These are phyloP conservation scores for Leptodirus hochenwartii DNA, from an alignment of 2,888 invertebrate species.

Conservation along the genomic window DNA sequence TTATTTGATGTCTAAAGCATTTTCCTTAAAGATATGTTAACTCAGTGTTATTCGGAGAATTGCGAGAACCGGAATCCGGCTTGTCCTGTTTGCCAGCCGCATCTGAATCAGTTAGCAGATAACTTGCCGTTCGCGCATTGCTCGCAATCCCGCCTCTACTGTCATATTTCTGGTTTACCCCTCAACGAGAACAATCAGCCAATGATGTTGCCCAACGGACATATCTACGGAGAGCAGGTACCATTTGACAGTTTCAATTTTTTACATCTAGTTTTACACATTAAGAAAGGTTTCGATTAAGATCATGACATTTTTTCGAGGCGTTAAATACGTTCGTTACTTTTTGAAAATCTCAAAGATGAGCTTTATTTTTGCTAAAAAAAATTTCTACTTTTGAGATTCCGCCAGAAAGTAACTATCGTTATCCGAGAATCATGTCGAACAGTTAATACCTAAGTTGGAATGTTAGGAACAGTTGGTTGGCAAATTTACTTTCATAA, in stretches of 20 bases:
- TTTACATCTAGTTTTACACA: conserved; percentile 5
- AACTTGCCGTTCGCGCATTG: conserved; percentile 89
- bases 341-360: no score
- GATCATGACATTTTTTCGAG: background rate
- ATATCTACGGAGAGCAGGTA: conserved; percentile 87
- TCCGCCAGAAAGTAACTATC: no score
- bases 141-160: conserved; percentile 87
- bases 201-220: conserved; percentile 96
- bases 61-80: conserved; percentile 54
- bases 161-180: conserved; percentile 74
- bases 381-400: no score
- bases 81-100: conserved; percentile 85
- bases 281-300: no score
- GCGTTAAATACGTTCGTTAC: no score
- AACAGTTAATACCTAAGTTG: no score
- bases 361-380: no score
- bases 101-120: conserved; percentile 70
- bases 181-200: conserved; percentile 97
- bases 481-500: no score
- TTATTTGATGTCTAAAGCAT: no score
- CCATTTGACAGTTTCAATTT: no score
- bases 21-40: conserved; percentile 13
- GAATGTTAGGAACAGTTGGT: no score
- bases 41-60: conserved; percentile 49
- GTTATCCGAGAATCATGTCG: no score